Evolutionary conservation across 1,140 invertebrate genomes (phyloP), one percentile per base, ranked within the genome.

Genomic region (Dinoponera quadriceps): DNA sequence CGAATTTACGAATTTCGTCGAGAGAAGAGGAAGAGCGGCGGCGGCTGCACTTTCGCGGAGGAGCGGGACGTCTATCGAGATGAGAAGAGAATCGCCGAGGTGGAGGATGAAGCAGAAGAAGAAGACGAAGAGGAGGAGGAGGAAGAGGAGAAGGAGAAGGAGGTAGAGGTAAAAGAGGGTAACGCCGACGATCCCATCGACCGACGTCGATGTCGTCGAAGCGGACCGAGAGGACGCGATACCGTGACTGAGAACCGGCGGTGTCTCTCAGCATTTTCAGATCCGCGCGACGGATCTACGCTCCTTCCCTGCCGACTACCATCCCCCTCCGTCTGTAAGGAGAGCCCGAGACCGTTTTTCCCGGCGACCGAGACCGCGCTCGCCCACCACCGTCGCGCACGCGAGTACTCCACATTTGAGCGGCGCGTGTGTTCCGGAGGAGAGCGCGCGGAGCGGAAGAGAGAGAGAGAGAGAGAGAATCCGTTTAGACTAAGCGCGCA

Each of bases 231-330:
- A 80, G 69, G 59, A 84, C 81, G 88, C 87, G 81, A 84, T 88
- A 87, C 71, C 54, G 62, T 77, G 75, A 88, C 87, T 90, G 89
- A 90, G 81, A 83, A 65, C 68, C 85, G 77, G 65, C 85, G 73
- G 65, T 78, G 87, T 82, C 85, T 83, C 85, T 83, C 78, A 33
- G 69, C 65, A 81, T 88, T 85, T 88, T 81, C 85, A 88, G 83
- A 87, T 86, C 85, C 87, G 81, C 82, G 73, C 85, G 59, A 74
- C 60, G 63, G 72, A 85, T 66, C 84, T 81, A 63, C 25, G 25
- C 82, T 87, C 85, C 77, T 87, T 74, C 65, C 82, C 72, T 85
- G 44, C 27, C 57, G 29, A 66, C 55, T 68, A 59, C 55, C 72
- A 59, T 75, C 51, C 65, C 83, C 78, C 84, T 85, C 83, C 72